phyloP scores from a whole-genome alignment of 2,888 invertebrate genomes.

The Lathronympha strigana region DNA sequence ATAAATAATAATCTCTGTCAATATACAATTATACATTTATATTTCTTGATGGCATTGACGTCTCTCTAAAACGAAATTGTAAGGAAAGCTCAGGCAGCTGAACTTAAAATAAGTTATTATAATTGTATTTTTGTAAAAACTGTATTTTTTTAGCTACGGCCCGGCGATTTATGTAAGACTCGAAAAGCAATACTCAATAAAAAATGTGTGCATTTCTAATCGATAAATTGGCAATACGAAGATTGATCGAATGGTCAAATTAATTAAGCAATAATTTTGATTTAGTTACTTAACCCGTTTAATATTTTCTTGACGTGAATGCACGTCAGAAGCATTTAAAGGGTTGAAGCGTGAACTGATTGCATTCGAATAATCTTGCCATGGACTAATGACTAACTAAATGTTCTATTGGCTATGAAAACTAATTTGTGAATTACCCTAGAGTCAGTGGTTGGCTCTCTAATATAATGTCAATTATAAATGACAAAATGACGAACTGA shows the following conservation, averaged over 20 bases:
- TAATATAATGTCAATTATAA: conserved; percentile 8
- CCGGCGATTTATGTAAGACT: conserved; percentile 41
- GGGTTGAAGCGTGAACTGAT: conserved; percentile 21
- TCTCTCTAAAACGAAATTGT: background rate
- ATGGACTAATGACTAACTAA: conserved; percentile 45
- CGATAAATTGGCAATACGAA: conserved; percentile 42
- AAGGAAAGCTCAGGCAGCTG: background rate
- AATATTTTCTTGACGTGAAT: background rate
- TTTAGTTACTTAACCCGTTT: conserved; percentile 12
- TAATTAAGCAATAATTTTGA: conserved; percentile 14
- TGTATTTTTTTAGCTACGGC: conserved; percentile 8
- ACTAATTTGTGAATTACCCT: background rate
- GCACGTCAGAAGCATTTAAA: background rate
- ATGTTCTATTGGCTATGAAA: conserved; percentile 25
- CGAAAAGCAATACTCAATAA: conserved; percentile 54
- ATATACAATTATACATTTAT: background rate
- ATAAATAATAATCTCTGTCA: background rate
- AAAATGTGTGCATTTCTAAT: conserved; percentile 48
- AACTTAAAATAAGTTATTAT: too few species aligned
- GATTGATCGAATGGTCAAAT: conserved; percentile 48
- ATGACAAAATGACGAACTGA: conserved; percentile 22
- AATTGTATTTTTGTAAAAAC: background rate
- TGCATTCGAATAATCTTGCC: conserved; percentile 63
- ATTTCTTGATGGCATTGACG: background rate
- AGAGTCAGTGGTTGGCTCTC: conserved; percentile 23